These are phyloP conservation scores for Drosophila varians DNA, from an alignment of 1,140 invertebrate genomes.

Conservation along the genomic window DNA sequence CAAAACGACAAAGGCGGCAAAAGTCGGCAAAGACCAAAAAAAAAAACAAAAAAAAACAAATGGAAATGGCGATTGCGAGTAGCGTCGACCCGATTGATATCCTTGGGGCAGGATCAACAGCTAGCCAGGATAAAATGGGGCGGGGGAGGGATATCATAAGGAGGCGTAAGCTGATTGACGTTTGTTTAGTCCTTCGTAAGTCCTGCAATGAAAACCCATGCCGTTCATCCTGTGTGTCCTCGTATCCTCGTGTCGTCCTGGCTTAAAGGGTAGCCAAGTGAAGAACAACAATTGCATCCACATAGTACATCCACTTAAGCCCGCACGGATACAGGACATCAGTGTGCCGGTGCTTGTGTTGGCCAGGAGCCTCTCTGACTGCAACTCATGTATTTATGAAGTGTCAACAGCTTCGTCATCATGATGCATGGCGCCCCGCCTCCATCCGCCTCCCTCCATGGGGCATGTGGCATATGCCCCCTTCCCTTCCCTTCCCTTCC, in stretches of 20 bases:
- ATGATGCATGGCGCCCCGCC: conserved; percentile 64
- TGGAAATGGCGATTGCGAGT: neutral
- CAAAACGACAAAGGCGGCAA: no score
- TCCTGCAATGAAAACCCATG: conserved; percentile 34
- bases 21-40: conserved; percentile 62
- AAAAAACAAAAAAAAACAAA: conserved; percentile 32
- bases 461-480: neutral
- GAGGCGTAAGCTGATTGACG: conserved; percentile 40
- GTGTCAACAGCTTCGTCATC: conserved; percentile 76
- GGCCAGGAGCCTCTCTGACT: conserved; percentile 34
- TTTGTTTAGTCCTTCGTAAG: conserved; percentile 43
- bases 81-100: conserved; percentile 27
- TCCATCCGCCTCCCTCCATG: conserved; percentile 36
- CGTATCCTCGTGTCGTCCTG: neutral
- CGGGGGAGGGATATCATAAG: neutral
- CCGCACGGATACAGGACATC: conserved; percentile 4
- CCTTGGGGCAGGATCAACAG: neutral
- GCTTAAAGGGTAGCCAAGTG: conserved; percentile 46
- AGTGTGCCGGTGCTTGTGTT: conserved; percentile 2
- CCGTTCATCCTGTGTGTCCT: neutral
- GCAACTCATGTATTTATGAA: conserved; percentile 81
- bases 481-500: neutral
- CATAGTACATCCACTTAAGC: conserved; percentile 30
- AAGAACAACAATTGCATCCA: conserved; percentile 60
- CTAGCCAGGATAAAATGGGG: neutral